Evolutionary conservation across 2,113 vertebrate genomes (phyloP).

Genomic region (Callipepla californica): DNA sequence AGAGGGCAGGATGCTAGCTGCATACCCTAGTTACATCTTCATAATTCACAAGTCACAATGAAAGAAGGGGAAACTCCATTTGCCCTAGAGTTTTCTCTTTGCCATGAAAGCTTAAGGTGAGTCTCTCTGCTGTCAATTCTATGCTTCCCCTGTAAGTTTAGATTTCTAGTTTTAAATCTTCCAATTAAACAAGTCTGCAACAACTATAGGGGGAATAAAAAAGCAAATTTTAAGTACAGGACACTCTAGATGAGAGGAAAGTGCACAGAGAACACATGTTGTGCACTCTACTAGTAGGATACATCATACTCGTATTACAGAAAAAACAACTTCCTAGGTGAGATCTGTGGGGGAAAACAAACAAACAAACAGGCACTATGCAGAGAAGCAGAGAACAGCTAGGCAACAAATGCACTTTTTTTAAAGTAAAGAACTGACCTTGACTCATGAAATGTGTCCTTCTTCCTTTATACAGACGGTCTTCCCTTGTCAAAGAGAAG

Average conservation of each 20-base stretch:
- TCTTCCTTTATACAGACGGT: background rate
- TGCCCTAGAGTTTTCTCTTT: constrained; percentile 57
- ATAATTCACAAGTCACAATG: constrained; percentile 60
- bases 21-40: constrained; percentile 54
- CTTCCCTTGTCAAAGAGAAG: constrained; percentile 33
- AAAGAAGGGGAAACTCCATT: background rate
- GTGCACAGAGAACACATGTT: background rate
- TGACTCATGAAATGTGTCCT: background rate
- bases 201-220: constrained; percentile 33
- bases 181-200: background rate
- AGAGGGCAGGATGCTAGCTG: background rate
- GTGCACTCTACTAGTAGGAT: too few relatives aligned
- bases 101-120: background rate
- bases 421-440: constrained; percentile 55
- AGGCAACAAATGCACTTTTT: background rate
- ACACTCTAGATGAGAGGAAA: background rate
- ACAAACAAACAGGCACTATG: background rate
- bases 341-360: background rate
- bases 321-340: background rate
- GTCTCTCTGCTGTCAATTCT: constrained; percentile 1
- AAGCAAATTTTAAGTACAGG: constrained; percentile 34
- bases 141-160: constrained; percentile 9
- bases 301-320: background rate
- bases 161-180: constrained; percentile 10
- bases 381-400: background rate